phyloP scores from a whole-genome alignment of 2,113 vertebrate species.

The Vimba vimba region DNA sequence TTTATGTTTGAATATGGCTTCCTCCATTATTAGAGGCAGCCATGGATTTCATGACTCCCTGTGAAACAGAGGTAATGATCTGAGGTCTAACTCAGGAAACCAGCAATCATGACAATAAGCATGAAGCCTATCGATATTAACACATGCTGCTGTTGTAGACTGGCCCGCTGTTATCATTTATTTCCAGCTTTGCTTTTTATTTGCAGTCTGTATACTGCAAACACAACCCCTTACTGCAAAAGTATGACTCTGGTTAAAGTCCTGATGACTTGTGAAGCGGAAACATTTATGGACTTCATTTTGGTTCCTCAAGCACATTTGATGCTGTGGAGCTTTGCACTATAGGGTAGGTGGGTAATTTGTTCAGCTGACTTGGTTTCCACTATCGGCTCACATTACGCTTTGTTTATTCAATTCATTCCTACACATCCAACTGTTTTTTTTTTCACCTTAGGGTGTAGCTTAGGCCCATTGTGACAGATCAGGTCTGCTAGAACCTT shows the following conservation, averaged over 20 bases:
- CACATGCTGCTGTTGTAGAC: slow-evolving; percentile 16
- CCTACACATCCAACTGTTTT: slow-evolving; percentile 46
- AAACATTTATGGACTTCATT: slow-evolving; percentile 35
- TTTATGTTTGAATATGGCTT: slow-evolving; percentile 10
- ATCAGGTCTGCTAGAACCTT: slow-evolving; percentile 45
- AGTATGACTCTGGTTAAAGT: neutral
- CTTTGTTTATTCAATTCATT: slow-evolving; percentile 52
- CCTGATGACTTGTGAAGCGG: neutral
- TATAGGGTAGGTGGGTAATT: slow-evolving; percentile 32
- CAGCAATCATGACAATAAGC: neutral
- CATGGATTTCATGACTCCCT: neutral
- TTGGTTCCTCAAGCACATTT: slow-evolving; percentile 42
- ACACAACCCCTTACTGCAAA: slow-evolving; percentile 22
- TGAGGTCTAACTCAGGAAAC: neutral
- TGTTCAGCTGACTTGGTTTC: slow-evolving; percentile 50
- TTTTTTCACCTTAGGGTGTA: slow-evolving; percentile 45
- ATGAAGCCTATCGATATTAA: slow-evolving; percentile 20
- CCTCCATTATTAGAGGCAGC: slow-evolving; percentile 64
- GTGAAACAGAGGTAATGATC: slow-evolving; percentile 27
- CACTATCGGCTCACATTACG: slow-evolving; percentile 37
- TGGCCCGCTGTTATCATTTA: slow-evolving; percentile 22
- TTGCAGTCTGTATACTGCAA: neutral
- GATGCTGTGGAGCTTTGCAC: slow-evolving; percentile 39
- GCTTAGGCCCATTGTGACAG: slow-evolving; percentile 45
- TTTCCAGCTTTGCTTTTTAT: slow-evolving; percentile 40